Evolutionary conservation across 2,888 invertebrate genomes (phyloP).

Genomic region (Ryuthela nishihirai): DNA sequence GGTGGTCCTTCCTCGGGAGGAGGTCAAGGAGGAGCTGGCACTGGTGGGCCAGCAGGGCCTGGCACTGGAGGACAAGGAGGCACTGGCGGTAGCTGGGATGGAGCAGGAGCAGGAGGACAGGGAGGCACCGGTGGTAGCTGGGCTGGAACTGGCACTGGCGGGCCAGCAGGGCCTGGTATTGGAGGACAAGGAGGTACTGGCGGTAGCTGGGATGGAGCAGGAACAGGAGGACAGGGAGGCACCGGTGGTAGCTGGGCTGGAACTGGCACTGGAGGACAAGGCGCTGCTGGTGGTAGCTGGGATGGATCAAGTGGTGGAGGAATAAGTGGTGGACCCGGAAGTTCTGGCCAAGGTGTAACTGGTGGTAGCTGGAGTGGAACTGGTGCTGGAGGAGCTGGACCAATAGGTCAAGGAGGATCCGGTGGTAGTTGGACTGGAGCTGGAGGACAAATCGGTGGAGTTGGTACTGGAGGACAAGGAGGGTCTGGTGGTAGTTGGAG

Average conservation of each 20-base stretch:
- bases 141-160: neutral
- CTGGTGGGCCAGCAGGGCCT: neutral
- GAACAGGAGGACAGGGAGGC: neutral
- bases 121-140: neutral
- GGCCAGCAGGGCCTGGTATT: neutral
- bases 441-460: too few species aligned
- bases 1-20: neutral
- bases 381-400: constrained; percentile 1
- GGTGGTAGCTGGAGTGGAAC: constrained; percentile 2
- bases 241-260: neutral
- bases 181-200: constrained; percentile 4
- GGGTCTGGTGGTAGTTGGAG: too few species aligned
- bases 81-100: too few species aligned
- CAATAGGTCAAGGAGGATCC: constrained; percentile 2
- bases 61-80: neutral
- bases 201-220: neutral
- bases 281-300: too few species aligned
- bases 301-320: neutral
- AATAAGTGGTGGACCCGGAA: neutral
- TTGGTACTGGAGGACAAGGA: neutral
- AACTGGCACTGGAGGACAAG: constrained; percentile 1
- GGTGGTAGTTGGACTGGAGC: constrained; percentile 3
- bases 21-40: neutral
- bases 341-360: neutral
- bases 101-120: neutral